Conservation (phyloP, 2,888 invertebrate species). For the Apamea sordens region DNA sequence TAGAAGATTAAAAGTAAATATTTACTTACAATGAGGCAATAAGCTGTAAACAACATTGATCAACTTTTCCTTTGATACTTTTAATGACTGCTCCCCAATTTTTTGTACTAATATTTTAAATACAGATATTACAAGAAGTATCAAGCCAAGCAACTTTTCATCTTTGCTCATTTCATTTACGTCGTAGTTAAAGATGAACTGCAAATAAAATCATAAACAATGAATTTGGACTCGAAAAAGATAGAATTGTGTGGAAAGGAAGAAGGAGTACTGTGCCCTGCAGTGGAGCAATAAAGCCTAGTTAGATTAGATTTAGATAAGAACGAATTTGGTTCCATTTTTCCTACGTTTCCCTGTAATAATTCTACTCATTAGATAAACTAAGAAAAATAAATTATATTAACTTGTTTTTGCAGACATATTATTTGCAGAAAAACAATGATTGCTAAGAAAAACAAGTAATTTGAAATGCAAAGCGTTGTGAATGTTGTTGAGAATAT, state of each 20-base stretch:
- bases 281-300: too few relatives aligned
- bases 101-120: conserved; percentile 70
- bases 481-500: conserved; percentile 1
- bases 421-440: conserved; percentile 19
- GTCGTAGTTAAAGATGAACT: conserved; percentile 72
- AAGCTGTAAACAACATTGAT: conserved; percentile 73
- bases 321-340: background rate
- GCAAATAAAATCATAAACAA: conserved; percentile 55
- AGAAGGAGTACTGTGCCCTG: too few relatives aligned
- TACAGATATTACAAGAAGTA: conserved; percentile 70
- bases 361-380: background rate
- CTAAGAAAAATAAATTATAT: background rate
- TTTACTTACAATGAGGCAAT: conserved; percentile 78
- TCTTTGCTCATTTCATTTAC: conserved; percentile 64
- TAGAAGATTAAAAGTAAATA: background rate
- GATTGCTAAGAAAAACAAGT: conserved; percentile 28
- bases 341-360: background rate
- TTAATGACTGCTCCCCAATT: conserved; percentile 47
- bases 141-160: conserved; percentile 72
- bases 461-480: conserved; percentile 28
- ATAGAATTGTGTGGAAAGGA: background rate
- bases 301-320: background rate
- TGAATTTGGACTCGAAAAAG: background rate
- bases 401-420: conserved; percentile 14
- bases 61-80: conserved; percentile 64